Evolutionary conservation across 2,113 vertebrate species (phyloP), one percentile per base, ranked within the genome.

Genomic region (Syrmaticus mikado): DNA sequence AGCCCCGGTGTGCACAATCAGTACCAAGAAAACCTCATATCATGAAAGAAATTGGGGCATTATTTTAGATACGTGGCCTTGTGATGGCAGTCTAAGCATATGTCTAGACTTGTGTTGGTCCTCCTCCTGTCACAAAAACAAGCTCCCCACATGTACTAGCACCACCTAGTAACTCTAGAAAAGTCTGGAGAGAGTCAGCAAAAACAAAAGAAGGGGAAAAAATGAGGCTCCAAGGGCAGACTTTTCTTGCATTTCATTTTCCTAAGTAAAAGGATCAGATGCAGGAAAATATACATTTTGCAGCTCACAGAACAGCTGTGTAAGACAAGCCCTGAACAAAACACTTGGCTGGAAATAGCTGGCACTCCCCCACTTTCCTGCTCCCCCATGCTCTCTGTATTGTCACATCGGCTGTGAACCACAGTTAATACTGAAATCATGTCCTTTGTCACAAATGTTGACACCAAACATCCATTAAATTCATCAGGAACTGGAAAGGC

Each of bases 391-490:
- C 41, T 70, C 46, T 88, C 45, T 4, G 20, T 3, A 3, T 61
- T 75, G 73, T 61, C 4, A 3, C 19, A 22, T 48, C 19, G 48
- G 58, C 53, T 79, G 28, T 52, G 27, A 78, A 43, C 11, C 52
- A 75, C 19, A 34, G 32, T 34, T 71, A 77, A 32, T 20, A 16
- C 8, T 78, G 83, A 75, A 86, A 74, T 60, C 53, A 21, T 1
- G 30, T 52, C 24, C 48, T 91, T 65, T 22, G 32, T 24, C 0
- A 0, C 46, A 70, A 17, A 25, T 0, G 8, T 4, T 36, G 74
- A 27, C n/a, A 84, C 50, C 43, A 61, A 72, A 65, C 3, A 2
- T 64, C 66, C 45, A 64, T 66, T 40, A 57, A 58, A 19, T 45
- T 82, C 7, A 2, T 43, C 58, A 64, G 74, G 50, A 41, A 14